A percentile compares a stretch with the other conserved stretches of the same genome.
Evolutionary conservation across 2,888 invertebrate genomes (phyloP).

Genomic region (Parascotia fuliginaria): DNA sequence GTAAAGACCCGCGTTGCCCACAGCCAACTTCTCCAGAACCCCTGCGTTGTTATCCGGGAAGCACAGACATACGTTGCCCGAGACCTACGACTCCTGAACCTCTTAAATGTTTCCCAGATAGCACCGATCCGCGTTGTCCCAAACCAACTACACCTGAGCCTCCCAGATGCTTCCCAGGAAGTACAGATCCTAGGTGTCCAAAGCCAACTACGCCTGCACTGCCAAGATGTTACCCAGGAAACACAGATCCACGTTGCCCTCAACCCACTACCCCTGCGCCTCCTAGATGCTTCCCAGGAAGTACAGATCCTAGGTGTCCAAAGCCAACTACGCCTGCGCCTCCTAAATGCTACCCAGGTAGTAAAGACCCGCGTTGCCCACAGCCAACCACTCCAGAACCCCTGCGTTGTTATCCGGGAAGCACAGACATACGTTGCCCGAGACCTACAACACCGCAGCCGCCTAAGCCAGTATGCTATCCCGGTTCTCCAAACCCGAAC

Average conservation of each 20-base stretch:
- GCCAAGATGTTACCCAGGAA: not conserved
- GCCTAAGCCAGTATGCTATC: constrained; percentile 39
- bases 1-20: constrained; percentile 40
- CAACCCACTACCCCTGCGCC: not conserved
- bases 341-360: constrained; percentile 7
- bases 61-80: constrained; percentile 30
- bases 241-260: not conserved
- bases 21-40: constrained; percentile 29
- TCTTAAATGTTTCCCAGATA: not conserved
- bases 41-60: constrained; percentile 16
- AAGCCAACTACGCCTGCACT: not conserved
- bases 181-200: not conserved
- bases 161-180: not conserved
- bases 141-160: constrained; percentile 2
- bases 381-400: constrained; percentile 25
- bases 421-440: constrained; percentile 48
- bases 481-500: constrained; percentile 48
- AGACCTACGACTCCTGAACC: constrained; percentile 38
- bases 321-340: not conserved
- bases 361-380: constrained; percentile 30
- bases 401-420: constrained; percentile 40
- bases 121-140: constrained; percentile 1
- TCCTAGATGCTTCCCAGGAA: not conserved
- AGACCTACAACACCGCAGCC: constrained; percentile 39
- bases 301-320: not conserved